Base-by-base conservation (phyloP, 2,797 vertebrate species). In the Sebastes itinus region DNA sequence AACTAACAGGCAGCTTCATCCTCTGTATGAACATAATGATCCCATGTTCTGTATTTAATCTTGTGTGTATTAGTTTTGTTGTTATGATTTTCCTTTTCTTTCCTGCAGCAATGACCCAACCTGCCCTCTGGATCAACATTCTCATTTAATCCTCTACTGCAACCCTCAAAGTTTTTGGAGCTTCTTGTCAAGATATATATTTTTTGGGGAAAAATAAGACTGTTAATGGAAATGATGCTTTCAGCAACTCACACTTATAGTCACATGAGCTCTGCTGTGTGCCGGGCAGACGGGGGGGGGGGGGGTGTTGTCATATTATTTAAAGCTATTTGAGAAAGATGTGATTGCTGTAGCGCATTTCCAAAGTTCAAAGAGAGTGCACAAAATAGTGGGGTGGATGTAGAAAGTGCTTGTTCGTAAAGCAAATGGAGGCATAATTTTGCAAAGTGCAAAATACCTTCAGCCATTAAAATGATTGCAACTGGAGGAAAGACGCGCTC, bases 401-500 rank as follows among this genome's bases (percentile, higher is more conserved):
- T 10, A 30, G 25, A 82, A 78, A 70, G 25, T 75, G 30, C 66
- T 13, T 66, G 52, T 69, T 82, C 14, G 2, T 28, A 33, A 72
- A 38, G 49, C 30, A 72, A 83, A 89, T 62, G 25, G n/a, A 85
- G 38, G 63, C 59, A 65, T 74, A 55, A 88, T 77, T 85, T 85
- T 22, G n/a, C 25, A 78, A 85, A 85, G 70, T 88, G 72, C 81
- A 87, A 85, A 89, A 73, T 25, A 82, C 70, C 56, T 14, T 60
- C 56, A 75, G 66, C 68, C 42, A 81, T 73, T 89, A 84, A 76
- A 89, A 85, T 68, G 72, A 81, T 76, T 70, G 55, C 75, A 76
- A 69, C 25, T 23, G n/a, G 12, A 46, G 75, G 54, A 83, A 84
- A 81, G 33, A 82, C 30, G 32, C 23, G 70, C 72, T 73, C 25